Evolutionary conservation across 2,113 vertebrate genomes (phyloP), one percentile per base, ranked within the genome.

Genomic region (Chinchilla lanigera): DNA sequence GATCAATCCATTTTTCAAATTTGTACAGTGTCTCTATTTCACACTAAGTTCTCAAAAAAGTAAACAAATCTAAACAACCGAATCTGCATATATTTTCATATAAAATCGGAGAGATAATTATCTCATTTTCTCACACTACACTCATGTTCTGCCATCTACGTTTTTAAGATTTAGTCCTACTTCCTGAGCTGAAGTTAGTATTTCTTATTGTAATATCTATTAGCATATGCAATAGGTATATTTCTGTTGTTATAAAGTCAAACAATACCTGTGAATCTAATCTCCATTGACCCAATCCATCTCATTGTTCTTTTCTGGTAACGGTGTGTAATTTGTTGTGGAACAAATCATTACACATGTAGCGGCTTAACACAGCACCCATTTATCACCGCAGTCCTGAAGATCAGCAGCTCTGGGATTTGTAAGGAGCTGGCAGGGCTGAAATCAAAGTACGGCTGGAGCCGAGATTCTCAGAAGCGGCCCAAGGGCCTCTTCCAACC

Each of bases 1-100:
- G 71, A 94, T 71, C 93, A 90, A 84, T 89, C 89, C 28, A 84
- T 93, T 96, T 94, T 92, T 93, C 89, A 96, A 89, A 90, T 75
- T 69, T 82, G n/a, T 90, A 50, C 80, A 95, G 26, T 87, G 61
- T 88, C 52, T 50, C 30, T 65, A 60, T 84, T 94, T 85, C 87
- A 67, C 41, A 58, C 33, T 78, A 95, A 88, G 81, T 96, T 91
- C 82, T 28, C 58, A 89, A 50, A 14, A 54, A 85, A 93, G 63
- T 82, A 71, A 81, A 77, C 60, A 89, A 81, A 20, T 35, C 35
- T 38, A 50, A 90, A 78, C 47, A 71, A 65, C 81, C 26, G 61
- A 44, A 90, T 81, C 61, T 90, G 75, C n/a, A 58, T 86, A 1
- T 84, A 44, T 78, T 96, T 82, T 86, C 73, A 86, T 86, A 93